These are phyloP conservation scores for Lonchura striata DNA, from an alignment of 2,113 vertebrate genomes.

Conservation along the genomic window DNA sequence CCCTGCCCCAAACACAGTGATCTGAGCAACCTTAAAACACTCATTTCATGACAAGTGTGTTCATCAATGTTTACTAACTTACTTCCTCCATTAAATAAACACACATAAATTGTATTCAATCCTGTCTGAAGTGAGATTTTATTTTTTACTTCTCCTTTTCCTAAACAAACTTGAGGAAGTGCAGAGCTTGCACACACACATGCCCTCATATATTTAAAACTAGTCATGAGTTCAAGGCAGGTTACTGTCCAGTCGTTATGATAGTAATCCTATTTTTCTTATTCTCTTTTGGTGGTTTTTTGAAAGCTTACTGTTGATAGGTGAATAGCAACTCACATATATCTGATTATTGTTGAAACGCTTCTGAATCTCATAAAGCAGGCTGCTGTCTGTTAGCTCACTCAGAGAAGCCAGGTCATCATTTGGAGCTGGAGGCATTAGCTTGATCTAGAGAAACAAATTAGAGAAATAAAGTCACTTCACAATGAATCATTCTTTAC, in stretches of 20 bases:
- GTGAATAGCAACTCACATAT: slow-evolving; percentile 80
- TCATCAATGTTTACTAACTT: not conserved
- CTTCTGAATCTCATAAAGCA: slow-evolving; percentile 99
- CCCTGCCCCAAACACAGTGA: accelerated
- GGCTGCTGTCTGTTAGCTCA: slow-evolving; percentile 89
- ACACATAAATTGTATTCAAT: not conserved
- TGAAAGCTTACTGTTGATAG: not conserved
- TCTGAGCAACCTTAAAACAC: not conserved
- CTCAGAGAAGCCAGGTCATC: slow-evolving; percentile 94
- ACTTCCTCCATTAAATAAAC: not conserved
- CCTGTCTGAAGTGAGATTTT: not conserved
- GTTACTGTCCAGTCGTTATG: not conserved
- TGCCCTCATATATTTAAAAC: not conserved
- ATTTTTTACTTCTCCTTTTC: not conserved
- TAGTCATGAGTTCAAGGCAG: not conserved
- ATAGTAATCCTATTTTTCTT: not conserved
- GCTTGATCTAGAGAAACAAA: slow-evolving; percentile 81
- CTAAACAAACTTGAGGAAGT: not conserved
- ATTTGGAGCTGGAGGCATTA: slow-evolving; percentile 92
- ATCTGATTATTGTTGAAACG: slow-evolving; percentile 95
- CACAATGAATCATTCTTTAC: not conserved
- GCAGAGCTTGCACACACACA: not conserved
- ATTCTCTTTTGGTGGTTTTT: not conserved
- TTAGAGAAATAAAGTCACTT: not conserved
- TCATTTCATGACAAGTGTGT: not conserved